These are phyloP conservation scores for Scaptodrosophila lebanonensis DNA, from an alignment of 1,140 invertebrate genomes.

Conservation along the genomic window DNA sequence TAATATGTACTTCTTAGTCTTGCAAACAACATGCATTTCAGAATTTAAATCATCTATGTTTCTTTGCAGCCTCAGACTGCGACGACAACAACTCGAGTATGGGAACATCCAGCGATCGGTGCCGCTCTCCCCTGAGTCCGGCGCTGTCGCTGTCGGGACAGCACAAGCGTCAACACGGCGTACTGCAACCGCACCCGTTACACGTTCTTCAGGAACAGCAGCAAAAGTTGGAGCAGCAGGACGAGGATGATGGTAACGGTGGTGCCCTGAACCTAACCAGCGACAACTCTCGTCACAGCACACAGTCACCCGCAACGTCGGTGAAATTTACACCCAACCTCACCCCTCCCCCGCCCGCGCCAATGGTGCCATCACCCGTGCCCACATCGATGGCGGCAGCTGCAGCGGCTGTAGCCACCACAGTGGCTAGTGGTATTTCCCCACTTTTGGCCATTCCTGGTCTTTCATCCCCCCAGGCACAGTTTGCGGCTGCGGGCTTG, in stretches of 20 bases:
- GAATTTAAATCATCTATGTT: neutral
- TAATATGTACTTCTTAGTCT: too few relatives aligned
- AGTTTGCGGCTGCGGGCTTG: conserved; percentile 42
- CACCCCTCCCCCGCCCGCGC: conserved; percentile 28
- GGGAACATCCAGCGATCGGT: conserved; percentile 71
- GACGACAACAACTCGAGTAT: conserved; percentile 73
- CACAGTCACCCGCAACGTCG: conserved; percentile 65
- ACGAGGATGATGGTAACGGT: conserved; percentile 60
- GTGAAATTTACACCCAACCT: conserved; percentile 39
- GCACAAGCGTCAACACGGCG: conserved; percentile 56
- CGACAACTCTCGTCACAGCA: conserved; percentile 70
- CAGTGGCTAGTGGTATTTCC: conserved; percentile 48
- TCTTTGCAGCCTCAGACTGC: conserved; percentile 64
- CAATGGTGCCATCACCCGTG: conserved; percentile 20
- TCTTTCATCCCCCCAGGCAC: conserved; percentile 57
- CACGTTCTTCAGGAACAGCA: conserved; percentile 34
- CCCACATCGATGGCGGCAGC: conserved; percentile 40
- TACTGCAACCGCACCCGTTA: conserved; percentile 53
- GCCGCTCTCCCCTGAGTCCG: conserved; percentile 61
- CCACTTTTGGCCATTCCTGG: conserved; percentile 52
- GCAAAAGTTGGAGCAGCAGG: conserved; percentile 46
- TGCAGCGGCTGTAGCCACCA: conserved; percentile 37
- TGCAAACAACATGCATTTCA: too few relatives aligned
- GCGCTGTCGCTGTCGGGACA: conserved; percentile 48
- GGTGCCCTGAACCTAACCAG: conserved; percentile 71